Percentiles rank a stretch among this genome's conserved stretches.
Evolutionary conservation across 2,797 vertebrate species (phyloP).

Genomic region (Pseudotriccus pelzelni): DNA sequence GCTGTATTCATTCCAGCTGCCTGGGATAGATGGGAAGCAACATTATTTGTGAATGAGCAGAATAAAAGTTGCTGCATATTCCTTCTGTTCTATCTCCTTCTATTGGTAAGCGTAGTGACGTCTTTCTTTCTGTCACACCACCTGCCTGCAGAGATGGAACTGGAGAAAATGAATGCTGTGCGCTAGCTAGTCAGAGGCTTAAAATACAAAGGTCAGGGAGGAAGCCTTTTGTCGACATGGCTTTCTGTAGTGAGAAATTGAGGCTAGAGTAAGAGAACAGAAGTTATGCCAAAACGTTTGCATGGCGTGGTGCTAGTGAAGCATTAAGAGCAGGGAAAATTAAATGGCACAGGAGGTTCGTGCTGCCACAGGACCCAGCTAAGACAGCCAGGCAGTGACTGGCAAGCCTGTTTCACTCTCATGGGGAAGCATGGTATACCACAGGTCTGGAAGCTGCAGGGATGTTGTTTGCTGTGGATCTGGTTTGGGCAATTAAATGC

Average conservation of each 20-base stretch:
- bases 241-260: neutral
- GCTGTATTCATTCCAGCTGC: neutral
- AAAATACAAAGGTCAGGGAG: neutral
- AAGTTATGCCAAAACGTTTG: neutral
- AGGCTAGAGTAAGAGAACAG: neutral
- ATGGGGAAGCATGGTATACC: neutral
- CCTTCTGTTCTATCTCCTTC: neutral
- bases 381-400: neutral
- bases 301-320: neutral
- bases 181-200: neutral
- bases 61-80: neutral
- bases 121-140: neutral
- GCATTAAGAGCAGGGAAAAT: neutral
- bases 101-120: fast-evolving
- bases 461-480: neutral
- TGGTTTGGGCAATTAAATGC: neutral
- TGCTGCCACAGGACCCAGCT: neutral
- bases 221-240: neutral
- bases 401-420: neutral
- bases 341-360: neutral
- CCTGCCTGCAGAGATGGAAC: neutral
- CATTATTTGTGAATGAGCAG: neutral
- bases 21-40: neutral
- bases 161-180: neutral
- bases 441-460: neutral